Base-by-base conservation (phyloP, 2,888 invertebrate genomes). In the Anoplius nigerrimus region DNA sequence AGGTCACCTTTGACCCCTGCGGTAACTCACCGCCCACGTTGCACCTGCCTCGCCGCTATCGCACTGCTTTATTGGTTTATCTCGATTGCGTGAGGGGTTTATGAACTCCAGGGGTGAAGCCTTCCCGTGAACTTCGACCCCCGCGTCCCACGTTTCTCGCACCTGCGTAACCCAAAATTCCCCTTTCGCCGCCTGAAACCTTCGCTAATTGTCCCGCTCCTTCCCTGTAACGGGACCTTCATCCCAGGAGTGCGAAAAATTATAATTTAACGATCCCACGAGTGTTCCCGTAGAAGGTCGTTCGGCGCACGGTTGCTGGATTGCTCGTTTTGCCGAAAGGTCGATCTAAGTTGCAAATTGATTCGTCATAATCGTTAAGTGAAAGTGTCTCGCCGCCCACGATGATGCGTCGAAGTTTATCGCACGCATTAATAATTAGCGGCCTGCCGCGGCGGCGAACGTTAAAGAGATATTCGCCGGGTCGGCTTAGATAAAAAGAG, bases 11-110 rank as follows among this genome's bases (percentile, higher is more conserved):
- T 82, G 86, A 85, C 83, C 84, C 72, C 52, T 66, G 79, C 83
- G 79, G 81, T 84, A 84, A 84, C 81, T 84, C 85, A 83, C 82
- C 86, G 86, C 86, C 86, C 83, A 85, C 85, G 86, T 86, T 83
- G 84, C 86, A 86, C 86, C 86, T 86, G 86, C 85, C 82, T 82
- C 76, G 66, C 76, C 71, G 72, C 76, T 81, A 82, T 83, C 82
- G 76, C 62, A 72, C 79, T 81, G 80, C 81, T 86, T 83, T 85
- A 85, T 86, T 86, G 85, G 86, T 82, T 86, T 84, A 85, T 84
- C 82, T 81, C 77, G 72, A 68, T 71, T 74, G 74, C 66, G 72
- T 70, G 78, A 78, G 74, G 76, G 80, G 72, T 81, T 80, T 79
- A 78, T 75, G 76, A 76, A 78, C 77, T 72, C 61, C 66, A 54